Evolutionary conservation across 2,113 vertebrate genomes (phyloP).

Genomic region (Tetraodon nigroviridis): DNA sequence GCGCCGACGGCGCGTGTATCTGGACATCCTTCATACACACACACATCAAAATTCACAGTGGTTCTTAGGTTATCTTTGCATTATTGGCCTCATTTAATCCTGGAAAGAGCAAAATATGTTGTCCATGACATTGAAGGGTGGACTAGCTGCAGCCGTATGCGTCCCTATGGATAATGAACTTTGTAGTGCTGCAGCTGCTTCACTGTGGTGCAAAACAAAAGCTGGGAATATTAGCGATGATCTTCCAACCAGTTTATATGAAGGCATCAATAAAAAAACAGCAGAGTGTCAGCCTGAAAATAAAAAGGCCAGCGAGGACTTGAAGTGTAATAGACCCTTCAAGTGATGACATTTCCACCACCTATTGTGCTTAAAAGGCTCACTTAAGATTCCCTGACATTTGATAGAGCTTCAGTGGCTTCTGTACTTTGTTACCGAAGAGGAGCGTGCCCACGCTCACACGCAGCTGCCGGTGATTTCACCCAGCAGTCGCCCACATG

Average conservation of each 20-base stretch:
- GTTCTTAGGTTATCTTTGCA: slow-evolving; percentile 44
- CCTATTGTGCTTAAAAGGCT: slow-evolving; percentile 70
- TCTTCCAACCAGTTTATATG: slow-evolving; percentile 12
- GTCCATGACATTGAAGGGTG: slow-evolving; percentile 58
- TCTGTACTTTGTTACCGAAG: slow-evolving; percentile 50
- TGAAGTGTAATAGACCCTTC: slow-evolving; percentile 67
- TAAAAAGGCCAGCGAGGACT: slow-evolving; percentile 44
- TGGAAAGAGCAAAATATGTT: slow-evolving; percentile 37
- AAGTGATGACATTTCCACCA: slow-evolving; percentile 71
- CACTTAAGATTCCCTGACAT: slow-evolving; percentile 70
- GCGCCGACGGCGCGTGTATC: slow-evolving; percentile 27
- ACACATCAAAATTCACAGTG: slow-evolving; percentile 15
- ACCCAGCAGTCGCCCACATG: slow-evolving; percentile 30
- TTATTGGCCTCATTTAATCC: slow-evolving; percentile 43
- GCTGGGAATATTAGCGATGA: slow-evolving; percentile 17
- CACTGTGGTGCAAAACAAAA: not conserved
- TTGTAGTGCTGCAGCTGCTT: slow-evolving; percentile 21
- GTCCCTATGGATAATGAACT: slow-evolving; percentile 41
- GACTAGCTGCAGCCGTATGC: slow-evolving; percentile 4
- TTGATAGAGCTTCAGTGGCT: slow-evolving; percentile 60
- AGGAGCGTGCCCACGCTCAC: slow-evolving; percentile 45
- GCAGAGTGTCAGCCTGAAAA: slow-evolving; percentile 1
- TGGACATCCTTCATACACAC: slow-evolving; percentile 14
- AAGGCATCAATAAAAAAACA: slow-evolving; percentile 59
- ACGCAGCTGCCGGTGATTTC: slow-evolving; percentile 43